phyloP scores from a whole-genome alignment of 2,113 vertebrate species.

The Mormyrus iriodes region DNA sequence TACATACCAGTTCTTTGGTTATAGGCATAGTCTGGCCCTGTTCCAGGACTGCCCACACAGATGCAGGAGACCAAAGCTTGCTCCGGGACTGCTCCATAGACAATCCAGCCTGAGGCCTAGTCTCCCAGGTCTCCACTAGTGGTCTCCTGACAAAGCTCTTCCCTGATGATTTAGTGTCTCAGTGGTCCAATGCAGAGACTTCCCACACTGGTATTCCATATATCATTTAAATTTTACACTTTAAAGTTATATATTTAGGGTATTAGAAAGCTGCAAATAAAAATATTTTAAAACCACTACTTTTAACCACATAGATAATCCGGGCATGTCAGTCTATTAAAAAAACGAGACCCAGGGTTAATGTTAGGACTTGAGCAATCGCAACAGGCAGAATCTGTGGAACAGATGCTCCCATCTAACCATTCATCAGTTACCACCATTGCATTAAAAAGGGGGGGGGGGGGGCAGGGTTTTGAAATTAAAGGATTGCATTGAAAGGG shows the following conservation, averaged over 20 bases:
- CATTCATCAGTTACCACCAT: background rate
- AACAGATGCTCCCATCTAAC: background rate
- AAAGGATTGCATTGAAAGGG: background rate
- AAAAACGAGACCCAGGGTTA: background rate
- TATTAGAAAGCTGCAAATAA: constrained; percentile 3
- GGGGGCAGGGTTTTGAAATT: background rate
- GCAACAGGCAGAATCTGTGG: background rate
- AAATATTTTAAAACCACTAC: background rate
- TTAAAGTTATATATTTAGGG: background rate
- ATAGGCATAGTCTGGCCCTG: background rate
- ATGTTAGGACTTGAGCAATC: background rate
- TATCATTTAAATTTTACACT: constrained; percentile 7
- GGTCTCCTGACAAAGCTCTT: background rate
- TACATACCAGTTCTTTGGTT: background rate
- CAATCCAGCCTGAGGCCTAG: background rate
- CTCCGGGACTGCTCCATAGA: background rate
- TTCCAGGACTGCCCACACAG: background rate
- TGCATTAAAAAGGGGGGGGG: background rate
- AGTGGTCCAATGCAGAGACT: background rate
- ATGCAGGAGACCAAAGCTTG: background rate
- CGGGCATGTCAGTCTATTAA: background rate
- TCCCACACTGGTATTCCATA: background rate
- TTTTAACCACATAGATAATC: background rate
- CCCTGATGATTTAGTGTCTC: background rate
- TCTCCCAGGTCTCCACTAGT: background rate